These are phyloP conservation scores for Amphipyra tragopoginis DNA, from an alignment of 2,888 invertebrate species.

Conservation along the genomic window DNA sequence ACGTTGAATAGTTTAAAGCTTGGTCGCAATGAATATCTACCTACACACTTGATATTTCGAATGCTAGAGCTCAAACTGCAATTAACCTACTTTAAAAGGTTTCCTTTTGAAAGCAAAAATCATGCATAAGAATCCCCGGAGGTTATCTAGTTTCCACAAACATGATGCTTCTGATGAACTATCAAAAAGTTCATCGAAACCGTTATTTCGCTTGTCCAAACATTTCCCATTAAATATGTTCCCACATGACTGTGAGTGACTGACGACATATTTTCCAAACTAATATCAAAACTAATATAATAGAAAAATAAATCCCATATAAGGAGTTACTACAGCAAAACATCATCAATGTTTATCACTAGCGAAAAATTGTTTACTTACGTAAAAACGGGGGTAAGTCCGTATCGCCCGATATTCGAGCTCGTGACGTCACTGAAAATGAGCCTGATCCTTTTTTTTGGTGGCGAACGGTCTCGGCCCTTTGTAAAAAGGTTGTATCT, in stretches of 20 bases:
- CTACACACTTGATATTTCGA: constrained; percentile 1
- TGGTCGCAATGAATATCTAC: background rate
- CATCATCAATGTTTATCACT: constrained; percentile 39
- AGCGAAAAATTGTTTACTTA: constrained; percentile 35
- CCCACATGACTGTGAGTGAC: constrained; percentile 10
- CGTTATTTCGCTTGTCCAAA: constrained; percentile 9
- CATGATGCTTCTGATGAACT: background rate
- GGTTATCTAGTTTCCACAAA: background rate
- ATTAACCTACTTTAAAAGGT: background rate
- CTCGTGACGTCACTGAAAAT: constrained; percentile 48
- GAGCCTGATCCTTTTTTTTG: constrained; percentile 55
- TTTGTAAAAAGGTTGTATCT: constrained; percentile 69
- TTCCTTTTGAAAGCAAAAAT: background rate
- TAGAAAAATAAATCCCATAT: constrained; percentile 7
- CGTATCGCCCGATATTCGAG: constrained; percentile 31
- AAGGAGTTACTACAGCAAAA: constrained; percentile 22
- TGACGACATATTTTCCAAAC: constrained; percentile 21
- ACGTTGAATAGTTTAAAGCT: background rate
- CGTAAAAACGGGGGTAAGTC: constrained; percentile 42
- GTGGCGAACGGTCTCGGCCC: constrained; percentile 45
- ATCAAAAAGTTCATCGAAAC: constrained; percentile 18
- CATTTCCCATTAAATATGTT: constrained; percentile 26
- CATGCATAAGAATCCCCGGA: background rate
- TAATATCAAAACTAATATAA: constrained; percentile 25
- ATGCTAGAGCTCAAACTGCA: constrained; percentile 4